A percentile compares a stretch with the other conserved stretches of the same genome.
phyloP scores from a whole-genome alignment of 2,888 invertebrate species.

The Leptopilina drosophilae region DNA sequence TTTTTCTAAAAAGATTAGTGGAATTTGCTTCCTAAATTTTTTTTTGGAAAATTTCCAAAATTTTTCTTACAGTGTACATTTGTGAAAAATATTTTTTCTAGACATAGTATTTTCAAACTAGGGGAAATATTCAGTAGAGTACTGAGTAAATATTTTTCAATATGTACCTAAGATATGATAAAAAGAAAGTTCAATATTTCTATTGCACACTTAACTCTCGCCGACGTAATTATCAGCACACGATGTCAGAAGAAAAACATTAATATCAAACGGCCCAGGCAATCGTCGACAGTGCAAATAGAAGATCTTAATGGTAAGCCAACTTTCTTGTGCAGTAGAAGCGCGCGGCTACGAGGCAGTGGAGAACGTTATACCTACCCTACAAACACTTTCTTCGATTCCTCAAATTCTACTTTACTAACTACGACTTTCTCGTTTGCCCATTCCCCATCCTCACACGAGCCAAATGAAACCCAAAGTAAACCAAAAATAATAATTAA shows the following conservation, averaged over 20 bases:
- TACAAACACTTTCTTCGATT: constrained; percentile 28
- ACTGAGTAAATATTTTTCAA: too few species aligned
- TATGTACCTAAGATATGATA: neutral
- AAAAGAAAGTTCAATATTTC: constrained; percentile 5
- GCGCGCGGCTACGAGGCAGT: neutral
- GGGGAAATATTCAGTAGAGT: too few species aligned
- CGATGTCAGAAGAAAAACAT: constrained; percentile 74
- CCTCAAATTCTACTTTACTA: constrained; percentile 33
- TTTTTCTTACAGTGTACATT: too few species aligned
- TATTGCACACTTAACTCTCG: constrained; percentile 28
- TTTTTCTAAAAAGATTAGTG: too few species aligned
- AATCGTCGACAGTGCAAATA: constrained; percentile 70
- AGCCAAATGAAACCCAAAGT: neutral
- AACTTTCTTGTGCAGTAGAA: constrained; percentile 64
- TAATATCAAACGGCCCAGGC: constrained; percentile 71
- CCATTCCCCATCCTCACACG: neutral
- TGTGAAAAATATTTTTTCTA: too few species aligned
- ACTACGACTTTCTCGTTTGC: constrained; percentile 6
- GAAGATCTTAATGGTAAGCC: constrained; percentile 70
- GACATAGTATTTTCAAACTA: too few species aligned
- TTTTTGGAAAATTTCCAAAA: too few species aligned
- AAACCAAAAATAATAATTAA: neutral
- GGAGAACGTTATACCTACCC: constrained; percentile 3
- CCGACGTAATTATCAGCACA: constrained; percentile 68
- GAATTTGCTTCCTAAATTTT: too few species aligned